These are phyloP conservation scores for Nasalis larvatus DNA, from an alignment of 2,113 vertebrate genomes.

Conservation along the genomic window DNA sequence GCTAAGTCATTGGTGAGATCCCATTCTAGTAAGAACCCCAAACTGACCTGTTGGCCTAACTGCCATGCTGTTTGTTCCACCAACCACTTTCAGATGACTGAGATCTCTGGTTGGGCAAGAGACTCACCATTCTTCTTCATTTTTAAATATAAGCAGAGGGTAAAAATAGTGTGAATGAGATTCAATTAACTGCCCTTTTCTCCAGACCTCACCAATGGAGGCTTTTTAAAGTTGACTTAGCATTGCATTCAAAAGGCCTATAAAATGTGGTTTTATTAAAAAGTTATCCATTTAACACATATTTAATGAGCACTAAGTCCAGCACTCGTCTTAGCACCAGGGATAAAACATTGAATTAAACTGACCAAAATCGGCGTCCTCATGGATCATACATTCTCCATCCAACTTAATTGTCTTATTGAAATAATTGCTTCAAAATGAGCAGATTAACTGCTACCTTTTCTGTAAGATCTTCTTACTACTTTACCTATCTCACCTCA, in stretches of 20 bases:
- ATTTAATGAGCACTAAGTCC: not conserved
- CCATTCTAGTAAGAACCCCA: not conserved
- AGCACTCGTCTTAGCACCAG: not conserved
- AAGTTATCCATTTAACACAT: slow-evolving; percentile 5
- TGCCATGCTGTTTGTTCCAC: not conserved
- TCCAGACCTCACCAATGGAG: not conserved
- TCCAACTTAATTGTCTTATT: not conserved
- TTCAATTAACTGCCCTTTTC: not conserved
- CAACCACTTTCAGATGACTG: not conserved
- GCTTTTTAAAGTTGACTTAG: not conserved
- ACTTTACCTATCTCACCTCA: not conserved
- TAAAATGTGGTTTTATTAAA: not conserved
- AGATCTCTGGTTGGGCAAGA: not conserved
- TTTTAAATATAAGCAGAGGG: not conserved
- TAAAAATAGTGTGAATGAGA: not conserved
- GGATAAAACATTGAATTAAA: not conserved
- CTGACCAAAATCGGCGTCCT: not conserved
- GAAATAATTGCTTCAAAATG: not conserved
- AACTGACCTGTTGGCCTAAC: not conserved
- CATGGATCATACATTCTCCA: not conserved
- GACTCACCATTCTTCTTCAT: not conserved
- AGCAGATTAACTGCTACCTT: not conserved
- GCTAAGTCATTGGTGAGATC: not conserved
- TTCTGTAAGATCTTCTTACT: not conserved
- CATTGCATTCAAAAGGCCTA: not conserved